phyloP scores from a whole-genome alignment of 2,888 invertebrate genomes.

The Limnephilus marmoratus region DNA sequence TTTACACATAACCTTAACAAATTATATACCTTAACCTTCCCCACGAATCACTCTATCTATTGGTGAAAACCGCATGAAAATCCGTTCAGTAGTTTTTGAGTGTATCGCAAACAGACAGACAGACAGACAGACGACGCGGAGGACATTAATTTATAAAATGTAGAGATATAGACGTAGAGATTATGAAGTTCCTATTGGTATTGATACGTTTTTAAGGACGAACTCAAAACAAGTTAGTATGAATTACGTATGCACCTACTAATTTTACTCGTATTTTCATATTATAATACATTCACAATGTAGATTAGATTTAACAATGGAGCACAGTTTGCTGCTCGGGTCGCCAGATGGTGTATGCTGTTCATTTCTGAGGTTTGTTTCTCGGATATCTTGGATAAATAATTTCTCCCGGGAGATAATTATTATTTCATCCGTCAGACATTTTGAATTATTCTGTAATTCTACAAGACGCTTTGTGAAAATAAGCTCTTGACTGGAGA shows the following conservation, averaged over 20 bases:
- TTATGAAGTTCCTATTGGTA: too few species aligned
- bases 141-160: too few species aligned
- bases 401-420: not conserved
- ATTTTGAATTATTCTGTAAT: not conserved
- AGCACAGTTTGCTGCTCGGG: not conserved
- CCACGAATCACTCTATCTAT: too few species aligned
- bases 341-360: conserved; percentile 9
- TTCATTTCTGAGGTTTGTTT: not conserved
- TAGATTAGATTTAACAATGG: not conserved
- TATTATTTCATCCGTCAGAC: conserved; percentile 2
- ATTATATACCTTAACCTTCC: too few species aligned
- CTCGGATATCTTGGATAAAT: not conserved
- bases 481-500: not conserved
- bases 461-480: not conserved
- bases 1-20: too few species aligned
- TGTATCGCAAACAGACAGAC: too few species aligned
- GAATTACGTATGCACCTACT: not conserved
- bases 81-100: too few species aligned
- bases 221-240: too few species aligned
- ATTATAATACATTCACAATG: not conserved
- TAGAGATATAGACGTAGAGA: too few species aligned
- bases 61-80: too few species aligned
- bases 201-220: too few species aligned
- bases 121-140: too few species aligned
- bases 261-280: conserved; percentile 2